Percentiles rank a stretch among this genome's conserved stretches.
These are phyloP conservation scores for Crambe crambe DNA, from an alignment of 37 sponge, comb jelly and placozoan species.

Conservation along the genomic window DNA sequence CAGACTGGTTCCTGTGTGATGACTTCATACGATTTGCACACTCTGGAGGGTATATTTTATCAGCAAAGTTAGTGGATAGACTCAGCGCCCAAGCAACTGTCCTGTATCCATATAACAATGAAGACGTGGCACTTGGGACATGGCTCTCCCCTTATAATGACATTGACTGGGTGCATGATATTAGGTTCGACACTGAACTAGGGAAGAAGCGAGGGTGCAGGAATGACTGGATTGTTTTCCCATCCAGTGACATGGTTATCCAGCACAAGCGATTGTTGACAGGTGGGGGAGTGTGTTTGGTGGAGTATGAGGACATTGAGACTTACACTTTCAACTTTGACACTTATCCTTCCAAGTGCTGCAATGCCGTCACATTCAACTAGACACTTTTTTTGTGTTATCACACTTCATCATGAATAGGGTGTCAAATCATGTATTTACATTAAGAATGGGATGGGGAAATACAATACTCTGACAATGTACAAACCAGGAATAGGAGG, in stretches of 20 bases:
- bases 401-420: neutral
- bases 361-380: slow-evolving; percentile 2
- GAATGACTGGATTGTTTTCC: slow-evolving; percentile 51
- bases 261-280: neutral
- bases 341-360: slow-evolving; percentile 27
- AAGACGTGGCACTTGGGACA: slow-evolving; percentile 52
- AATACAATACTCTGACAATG: neutral
- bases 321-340: slow-evolving; percentile 18
- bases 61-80: slow-evolving; percentile 16
- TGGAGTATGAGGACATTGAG: neutral
- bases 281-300: neutral
- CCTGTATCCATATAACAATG: slow-evolving; percentile 43
- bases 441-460: neutral
- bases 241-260: neutral
- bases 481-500: too few species aligned
- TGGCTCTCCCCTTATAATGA: slow-evolving; percentile 55
- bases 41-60: slow-evolving; percentile 54
- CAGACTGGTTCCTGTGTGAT: slow-evolving; percentile 50
- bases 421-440: too few species aligned
- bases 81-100: slow-evolving; percentile 10
- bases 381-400: neutral
- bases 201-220: slow-evolving; percentile 67
- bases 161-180: slow-evolving; percentile 67
- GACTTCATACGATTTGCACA: slow-evolving; percentile 53
- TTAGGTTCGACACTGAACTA: slow-evolving; percentile 65